Base-by-base conservation (phyloP, 2,888 invertebrate genomes). In the Epicampocera succincta region DNA sequence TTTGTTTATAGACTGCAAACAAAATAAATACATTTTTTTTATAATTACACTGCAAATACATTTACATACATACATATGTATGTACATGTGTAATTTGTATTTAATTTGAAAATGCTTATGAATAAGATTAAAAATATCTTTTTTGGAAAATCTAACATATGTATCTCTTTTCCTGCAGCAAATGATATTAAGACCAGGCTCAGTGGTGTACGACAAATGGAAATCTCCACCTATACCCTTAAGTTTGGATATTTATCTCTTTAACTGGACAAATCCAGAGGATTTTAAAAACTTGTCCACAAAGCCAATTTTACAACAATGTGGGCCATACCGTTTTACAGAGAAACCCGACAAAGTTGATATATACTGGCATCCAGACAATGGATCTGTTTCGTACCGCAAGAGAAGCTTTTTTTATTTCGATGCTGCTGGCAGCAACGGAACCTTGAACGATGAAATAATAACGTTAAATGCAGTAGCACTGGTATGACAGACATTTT, bases 231-330 rank as follows among this genome's bases (percentile, higher is more conserved):
- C 93, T 0, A 90, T 95, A 40, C 93, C 94, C 0, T 89, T 95
- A 15, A 92, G 91, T 86, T 90, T 96, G 85, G 94, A 95, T 85
- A 92, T 96, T 76, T 95, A 94, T 87, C 92, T 95, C 84, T 96
- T 93, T 90, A 96, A 96, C 90, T 96, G 96, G 96, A 96, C 96
- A 4, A 96, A 96, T 90, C 93, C 95, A 0, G 92, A 94, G 13
- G 93, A 93, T 63, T 92, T 94, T 42, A 92, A 92, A 2, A 93
- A 93, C 19, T 91, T 91, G 71, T 91, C 91, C 6, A 89, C 88
- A 1, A 94, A 94, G 84, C 94, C 94, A 0, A 92, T 90, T 54
- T 90, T 94, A 38, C 87, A 91, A 71, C 90, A 93, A 87, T 85
- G 93, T 61, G 95, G 95, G 13, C 95, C 95, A 0, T 94, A 94